A percentile compares a stretch with the other conserved stretches of the same genome.
phyloP scores from a whole-genome alignment of 2,797 vertebrate species.

The Schizopygopsis pylzovi region DNA sequence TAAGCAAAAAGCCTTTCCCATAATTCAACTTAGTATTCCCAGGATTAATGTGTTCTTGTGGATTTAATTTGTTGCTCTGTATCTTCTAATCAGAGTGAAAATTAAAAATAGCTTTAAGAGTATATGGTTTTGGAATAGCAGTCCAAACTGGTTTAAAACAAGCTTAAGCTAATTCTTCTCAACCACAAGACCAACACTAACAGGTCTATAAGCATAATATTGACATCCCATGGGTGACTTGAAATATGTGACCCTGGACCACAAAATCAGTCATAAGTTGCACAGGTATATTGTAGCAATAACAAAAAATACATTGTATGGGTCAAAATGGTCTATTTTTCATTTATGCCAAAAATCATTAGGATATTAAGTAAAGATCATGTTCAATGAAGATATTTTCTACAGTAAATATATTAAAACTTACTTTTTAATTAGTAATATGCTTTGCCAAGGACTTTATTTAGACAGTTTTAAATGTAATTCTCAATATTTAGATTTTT shows the following conservation, averaged over 20 bases:
- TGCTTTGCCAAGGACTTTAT: neutral
- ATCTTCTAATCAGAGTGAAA: neutral
- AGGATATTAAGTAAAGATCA: neutral
- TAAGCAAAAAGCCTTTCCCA: neutral
- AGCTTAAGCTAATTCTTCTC: neutral
- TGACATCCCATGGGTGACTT: neutral
- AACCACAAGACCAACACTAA: neutral
- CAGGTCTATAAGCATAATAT: neutral
- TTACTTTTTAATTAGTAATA: neutral
- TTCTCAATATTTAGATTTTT: neutral
- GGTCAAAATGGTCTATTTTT: neutral
- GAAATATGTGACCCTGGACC: neutral
- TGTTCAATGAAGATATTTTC: neutral
- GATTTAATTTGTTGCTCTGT: neutral
- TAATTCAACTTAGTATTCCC: neutral
- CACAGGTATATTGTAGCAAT: neutral
- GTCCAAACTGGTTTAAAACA: neutral
- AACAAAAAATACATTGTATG: neutral
- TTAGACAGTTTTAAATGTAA: neutral
- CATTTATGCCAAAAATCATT: neutral
- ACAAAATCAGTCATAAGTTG: neutral
- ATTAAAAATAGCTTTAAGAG: neutral
- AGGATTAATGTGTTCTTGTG: neutral
- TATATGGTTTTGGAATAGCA: neutral
- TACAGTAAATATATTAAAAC: no score